Evolutionary conservation across 2,113 vertebrate species (phyloP), one percentile per base, ranked within the genome.

Genomic region (Periophthalmodon schlosseri): DNA sequence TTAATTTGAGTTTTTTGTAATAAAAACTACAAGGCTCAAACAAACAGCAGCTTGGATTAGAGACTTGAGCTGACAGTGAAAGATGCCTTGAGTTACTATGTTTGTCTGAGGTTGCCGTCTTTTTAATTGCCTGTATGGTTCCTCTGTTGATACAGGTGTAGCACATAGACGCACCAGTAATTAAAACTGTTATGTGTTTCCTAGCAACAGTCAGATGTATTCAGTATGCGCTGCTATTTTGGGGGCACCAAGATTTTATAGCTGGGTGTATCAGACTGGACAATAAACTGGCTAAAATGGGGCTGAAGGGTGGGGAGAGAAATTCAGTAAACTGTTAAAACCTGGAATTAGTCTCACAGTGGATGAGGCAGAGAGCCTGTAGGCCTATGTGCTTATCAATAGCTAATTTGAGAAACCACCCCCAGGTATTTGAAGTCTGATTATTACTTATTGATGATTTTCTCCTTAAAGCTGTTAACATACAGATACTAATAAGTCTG

Each of bases 101-200:
- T 74, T 54, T 74, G 18, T 64, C 8, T 70, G 12, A 12, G 60
- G 21, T 52, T 33, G 5, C 34, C 47, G 64, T 33, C 18, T 14
- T 18, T 76, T 61, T 74, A 76, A 69, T 76, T 74, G 57, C 57
- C 60, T 72, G 39, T 13, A 68, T 73, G 70, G 34, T 14, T 36
- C 49, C 21, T 34, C 8, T 68, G 72, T 56, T 56, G 21, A 67
- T 66, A 49, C 66, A 68, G 66, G 66, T 68, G 44, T 68, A 49
- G 39, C 66, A 49, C 21, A 13, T 14, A 23, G 44, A 21, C 10
- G 21, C 23, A 39, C n/a, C 36, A 34, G 14, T 69, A 64, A 61
- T 56, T 70, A 71, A 73, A 65, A 28, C 74, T 49, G 44, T 34
- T 15, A 4, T 72, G 58, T 36, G 47, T 15, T 68, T 5, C 66